These are phyloP conservation scores for Eupithecia inturbata DNA, from an alignment of 2,888 invertebrate species.

Conservation along the genomic window DNA sequence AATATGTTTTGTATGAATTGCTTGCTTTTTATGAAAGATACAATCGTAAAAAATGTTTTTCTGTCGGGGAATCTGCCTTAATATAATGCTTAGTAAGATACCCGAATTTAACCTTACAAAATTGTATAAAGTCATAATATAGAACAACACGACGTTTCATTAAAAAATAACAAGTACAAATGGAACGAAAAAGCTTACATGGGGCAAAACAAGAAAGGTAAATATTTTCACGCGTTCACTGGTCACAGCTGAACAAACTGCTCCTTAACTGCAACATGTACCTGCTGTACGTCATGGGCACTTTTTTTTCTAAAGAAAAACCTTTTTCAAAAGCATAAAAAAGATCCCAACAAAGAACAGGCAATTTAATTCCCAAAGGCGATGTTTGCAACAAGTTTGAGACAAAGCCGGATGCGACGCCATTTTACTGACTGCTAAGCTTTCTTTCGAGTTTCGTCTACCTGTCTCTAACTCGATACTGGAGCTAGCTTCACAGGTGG, in stretches of 20 bases:
- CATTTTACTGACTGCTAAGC: constrained; percentile 22
- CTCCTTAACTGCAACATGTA: not conserved
- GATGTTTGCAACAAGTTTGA: constrained; percentile 32
- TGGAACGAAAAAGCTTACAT: not conserved
- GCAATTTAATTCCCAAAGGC: constrained; percentile 33
- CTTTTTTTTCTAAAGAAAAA: not conserved
- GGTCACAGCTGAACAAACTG: not conserved
- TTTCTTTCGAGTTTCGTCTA: constrained; percentile 7
- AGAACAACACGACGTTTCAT: not conserved
- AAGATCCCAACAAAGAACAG: constrained; percentile 6
- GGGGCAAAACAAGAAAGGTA: not conserved
- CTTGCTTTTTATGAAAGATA: not conserved
- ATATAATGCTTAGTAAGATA: too few relatives aligned
- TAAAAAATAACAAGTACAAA: not conserved
- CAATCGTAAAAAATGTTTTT: not conserved
- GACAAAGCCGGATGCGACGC: constrained; percentile 19
- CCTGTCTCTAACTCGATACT: constrained; percentile 4
- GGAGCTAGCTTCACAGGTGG: not conserved
- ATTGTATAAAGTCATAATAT: not conserved
- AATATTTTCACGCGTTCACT: not conserved
- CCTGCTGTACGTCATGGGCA: not conserved
- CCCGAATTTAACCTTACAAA: too few relatives aligned
- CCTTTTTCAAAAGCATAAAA: not conserved
- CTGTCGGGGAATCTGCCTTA: too few relatives aligned
- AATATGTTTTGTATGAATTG: not conserved